These are phyloP conservation scores for Cecidostiba fungosa DNA, from an alignment of 2,888 invertebrate species.

Conservation along the genomic window DNA sequence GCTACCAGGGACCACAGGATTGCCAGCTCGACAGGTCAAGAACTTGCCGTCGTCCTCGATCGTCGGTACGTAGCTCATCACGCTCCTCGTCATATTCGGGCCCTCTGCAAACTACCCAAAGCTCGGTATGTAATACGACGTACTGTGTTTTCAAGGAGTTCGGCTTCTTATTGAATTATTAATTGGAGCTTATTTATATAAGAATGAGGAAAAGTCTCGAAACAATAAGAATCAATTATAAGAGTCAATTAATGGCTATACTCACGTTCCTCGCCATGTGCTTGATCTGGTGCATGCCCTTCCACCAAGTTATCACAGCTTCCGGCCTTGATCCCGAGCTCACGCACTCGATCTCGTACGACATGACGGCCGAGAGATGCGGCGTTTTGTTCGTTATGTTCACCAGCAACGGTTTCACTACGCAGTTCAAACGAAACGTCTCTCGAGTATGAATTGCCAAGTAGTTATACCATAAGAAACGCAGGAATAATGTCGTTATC, in stretches of 20 bases:
- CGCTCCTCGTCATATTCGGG: slow-evolving; percentile 89
- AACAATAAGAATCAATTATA: too few relatives aligned
- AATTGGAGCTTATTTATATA: too few relatives aligned
- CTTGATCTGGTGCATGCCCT: slow-evolving; percentile 90
- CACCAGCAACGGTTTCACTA: slow-evolving; percentile 93
- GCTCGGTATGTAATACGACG: slow-evolving; percentile 42
- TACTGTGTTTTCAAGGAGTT: too few relatives aligned
- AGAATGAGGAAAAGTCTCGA: too few relatives aligned
- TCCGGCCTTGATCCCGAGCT: slow-evolving; percentile 93
- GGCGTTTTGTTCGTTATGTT: slow-evolving; percentile 91
- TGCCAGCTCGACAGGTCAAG: slow-evolving; percentile 93
- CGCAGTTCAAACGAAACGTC: not conserved
- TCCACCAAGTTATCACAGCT: slow-evolving; percentile 95
- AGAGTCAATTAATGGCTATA: too few relatives aligned
- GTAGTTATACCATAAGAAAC: too few relatives aligned
- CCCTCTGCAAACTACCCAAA: slow-evolving; percentile 83
- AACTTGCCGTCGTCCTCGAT: slow-evolving; percentile 94
- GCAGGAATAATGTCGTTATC: too few relatives aligned
- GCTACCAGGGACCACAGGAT: slow-evolving; percentile 90
- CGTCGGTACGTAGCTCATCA: slow-evolving; percentile 90
- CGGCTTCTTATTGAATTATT: not conserved
- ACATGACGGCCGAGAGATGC: slow-evolving; percentile 91
- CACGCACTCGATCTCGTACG: slow-evolving; percentile 93
- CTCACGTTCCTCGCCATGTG: slow-evolving; percentile 92
- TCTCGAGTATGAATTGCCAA: not conserved